Percentiles rank a stretch among this genome's conserved stretches.
Evolutionary conservation across 2,888 invertebrate genomes (phyloP).

Genomic region (Tetramorium bicarinatum): DNA sequence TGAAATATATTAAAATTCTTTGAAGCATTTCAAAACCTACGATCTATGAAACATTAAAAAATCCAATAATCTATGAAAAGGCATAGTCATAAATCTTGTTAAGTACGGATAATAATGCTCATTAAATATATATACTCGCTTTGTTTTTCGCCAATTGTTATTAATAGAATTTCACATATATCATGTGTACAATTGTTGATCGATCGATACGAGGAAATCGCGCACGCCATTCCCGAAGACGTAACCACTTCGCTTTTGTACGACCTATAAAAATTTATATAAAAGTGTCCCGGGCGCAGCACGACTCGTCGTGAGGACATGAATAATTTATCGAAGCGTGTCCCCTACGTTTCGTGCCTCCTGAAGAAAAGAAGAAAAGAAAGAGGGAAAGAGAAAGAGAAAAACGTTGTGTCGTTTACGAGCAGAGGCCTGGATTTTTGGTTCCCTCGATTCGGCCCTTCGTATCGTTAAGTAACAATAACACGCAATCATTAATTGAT

Average conservation of each 20-base stretch:
- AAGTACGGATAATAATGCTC: not conserved
- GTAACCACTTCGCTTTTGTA: constrained; percentile 10
- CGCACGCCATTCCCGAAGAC: not conserved
- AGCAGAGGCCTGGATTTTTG: constrained; percentile 36
- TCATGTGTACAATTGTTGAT: not conserved
- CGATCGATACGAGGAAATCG: constrained; percentile 32
- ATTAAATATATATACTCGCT: not conserved
- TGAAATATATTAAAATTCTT: not conserved
- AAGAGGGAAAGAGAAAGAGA: constrained; percentile 23
- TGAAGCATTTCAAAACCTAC: not conserved
- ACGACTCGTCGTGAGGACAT: constrained; percentile 56
- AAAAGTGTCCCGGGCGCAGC: constrained; percentile 51
- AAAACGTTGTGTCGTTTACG: constrained; percentile 45
- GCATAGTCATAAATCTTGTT: not conserved
- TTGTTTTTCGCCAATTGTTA: constrained; percentile 17
- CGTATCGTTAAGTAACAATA: constrained; percentile 60
- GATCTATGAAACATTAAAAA: not conserved
- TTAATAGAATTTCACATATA: not conserved
- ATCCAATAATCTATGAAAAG: not conserved
- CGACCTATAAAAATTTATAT: constrained; percentile 61
- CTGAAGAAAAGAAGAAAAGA: constrained; percentile 20
- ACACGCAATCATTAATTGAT: constrained; percentile 59
- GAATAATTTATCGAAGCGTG: constrained; percentile 72
- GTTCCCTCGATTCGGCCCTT: constrained; percentile 26
- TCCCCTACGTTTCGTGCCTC: constrained; percentile 58